These are phyloP conservation scores for Xanthia togata DNA, from an alignment of 2,888 invertebrate species.

Conservation along the genomic window DNA sequence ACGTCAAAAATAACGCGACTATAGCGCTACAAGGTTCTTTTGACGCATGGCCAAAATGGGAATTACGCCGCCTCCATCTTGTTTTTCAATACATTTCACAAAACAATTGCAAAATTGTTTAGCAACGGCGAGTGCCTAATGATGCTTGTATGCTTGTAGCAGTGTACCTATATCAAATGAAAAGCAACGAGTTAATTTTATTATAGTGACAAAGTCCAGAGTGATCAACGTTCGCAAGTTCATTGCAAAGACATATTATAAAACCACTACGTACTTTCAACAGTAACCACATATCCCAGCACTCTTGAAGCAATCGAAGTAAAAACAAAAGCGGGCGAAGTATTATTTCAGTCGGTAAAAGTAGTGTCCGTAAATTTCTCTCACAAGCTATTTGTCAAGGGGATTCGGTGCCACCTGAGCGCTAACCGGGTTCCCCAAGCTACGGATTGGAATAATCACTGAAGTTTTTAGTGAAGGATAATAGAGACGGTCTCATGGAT, in stretches of 20 bases:
- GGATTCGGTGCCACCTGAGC: constrained; percentile 62
- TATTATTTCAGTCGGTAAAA: constrained; percentile 52
- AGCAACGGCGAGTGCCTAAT: background rate
- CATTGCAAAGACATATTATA: background rate
- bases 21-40: background rate
- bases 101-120: background rate
- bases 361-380: constrained; percentile 56
- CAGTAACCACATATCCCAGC: background rate
- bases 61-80: background rate
- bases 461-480: constrained; percentile 55
- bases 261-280: background rate
- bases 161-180: background rate
- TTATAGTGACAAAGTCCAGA: background rate
- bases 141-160: background rate
- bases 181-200: background rate
- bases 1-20: background rate
- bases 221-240: background rate
- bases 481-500: constrained; percentile 34
- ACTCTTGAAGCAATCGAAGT: constrained; percentile 16
- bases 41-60: too few relatives aligned
- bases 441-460: constrained; percentile 59
- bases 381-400: constrained; percentile 61
- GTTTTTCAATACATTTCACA: background rate
- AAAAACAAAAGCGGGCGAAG: constrained; percentile 26
- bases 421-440: constrained; percentile 54